phyloP scores from a whole-genome alignment of 1,140 invertebrate species.

The Orchestia grillus region DNA sequence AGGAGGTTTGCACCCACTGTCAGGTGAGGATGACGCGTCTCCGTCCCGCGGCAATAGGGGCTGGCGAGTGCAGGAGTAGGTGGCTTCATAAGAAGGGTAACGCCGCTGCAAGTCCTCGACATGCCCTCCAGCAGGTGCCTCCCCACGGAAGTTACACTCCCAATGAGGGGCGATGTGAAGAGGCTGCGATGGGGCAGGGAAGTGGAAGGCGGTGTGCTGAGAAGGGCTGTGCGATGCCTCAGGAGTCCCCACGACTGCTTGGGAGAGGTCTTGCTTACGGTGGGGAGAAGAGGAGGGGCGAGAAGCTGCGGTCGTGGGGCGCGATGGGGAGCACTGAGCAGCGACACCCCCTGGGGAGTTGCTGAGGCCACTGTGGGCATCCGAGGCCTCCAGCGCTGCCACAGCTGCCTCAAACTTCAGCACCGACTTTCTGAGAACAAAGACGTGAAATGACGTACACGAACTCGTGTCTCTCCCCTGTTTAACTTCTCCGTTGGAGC shows the following conservation, averaged over 20 bases:
- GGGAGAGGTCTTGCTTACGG: background rate
- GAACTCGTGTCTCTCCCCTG: too few species aligned
- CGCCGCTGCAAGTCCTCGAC: background rate
- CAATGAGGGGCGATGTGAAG: background rate
- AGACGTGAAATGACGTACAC: background rate
- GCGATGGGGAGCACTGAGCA: background rate
- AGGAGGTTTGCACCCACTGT: background rate
- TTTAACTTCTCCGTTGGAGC: too few species aligned
- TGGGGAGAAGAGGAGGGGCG: background rate
- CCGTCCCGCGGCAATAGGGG: background rate
- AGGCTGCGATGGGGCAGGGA: background rate
- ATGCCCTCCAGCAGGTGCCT: background rate
- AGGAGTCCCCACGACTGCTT: background rate
- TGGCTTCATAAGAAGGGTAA: background rate
- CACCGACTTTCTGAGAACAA: constrained; percentile 7
- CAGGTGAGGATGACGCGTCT: background rate
- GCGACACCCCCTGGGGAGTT: background rate
- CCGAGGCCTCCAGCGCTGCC: background rate
- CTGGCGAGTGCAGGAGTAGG: background rate
- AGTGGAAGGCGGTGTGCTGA: background rate
- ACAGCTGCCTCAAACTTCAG: constrained; percentile 23
- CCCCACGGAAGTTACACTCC: background rate
- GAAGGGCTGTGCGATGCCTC: background rate
- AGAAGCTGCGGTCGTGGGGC: background rate
- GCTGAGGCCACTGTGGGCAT: constrained; percentile 73